These are phyloP conservation scores for Xiphias gladius DNA, from an alignment of 2,113 vertebrate species.

Conservation along the genomic window DNA sequence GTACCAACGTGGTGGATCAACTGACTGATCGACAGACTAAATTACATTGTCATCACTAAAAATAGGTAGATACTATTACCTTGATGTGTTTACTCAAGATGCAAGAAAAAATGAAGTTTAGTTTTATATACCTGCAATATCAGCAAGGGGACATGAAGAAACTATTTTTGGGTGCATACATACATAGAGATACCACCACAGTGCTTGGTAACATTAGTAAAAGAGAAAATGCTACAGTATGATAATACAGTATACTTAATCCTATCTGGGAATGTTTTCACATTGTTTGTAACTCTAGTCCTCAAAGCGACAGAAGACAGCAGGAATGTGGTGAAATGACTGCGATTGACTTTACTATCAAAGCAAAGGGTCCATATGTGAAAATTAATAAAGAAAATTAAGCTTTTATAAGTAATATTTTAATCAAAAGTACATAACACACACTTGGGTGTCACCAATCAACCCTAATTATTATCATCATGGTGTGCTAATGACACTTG, in stretches of 20 bases:
- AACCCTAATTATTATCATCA: constrained; percentile 40
- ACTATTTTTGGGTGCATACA: not conserved
- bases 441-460: constrained; percentile 37
- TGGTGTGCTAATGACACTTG: constrained; percentile 28
- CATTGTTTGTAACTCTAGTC: not conserved
- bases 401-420: constrained; percentile 27
- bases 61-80: not conserved
- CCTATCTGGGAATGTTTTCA: not conserved
- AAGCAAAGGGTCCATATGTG: not conserved
- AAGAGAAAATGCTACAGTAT: not conserved
- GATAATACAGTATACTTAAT: too few relatives aligned
- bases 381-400: constrained; percentile 18
- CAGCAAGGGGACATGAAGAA: not conserved
- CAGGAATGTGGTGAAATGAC: constrained; percentile 1
- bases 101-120: not conserved
- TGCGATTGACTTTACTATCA: constrained; percentile 12
- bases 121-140: not conserved
- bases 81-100: not conserved
- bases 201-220: not conserved
- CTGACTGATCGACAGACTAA: not conserved
- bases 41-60: not conserved
- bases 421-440: constrained; percentile 54
- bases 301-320: not conserved
- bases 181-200: not conserved
- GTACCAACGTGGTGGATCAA: not conserved